Evolutionary conservation across 1,140 invertebrate species (phyloP).

Genomic region (Trichonephila inaurata): DNA sequence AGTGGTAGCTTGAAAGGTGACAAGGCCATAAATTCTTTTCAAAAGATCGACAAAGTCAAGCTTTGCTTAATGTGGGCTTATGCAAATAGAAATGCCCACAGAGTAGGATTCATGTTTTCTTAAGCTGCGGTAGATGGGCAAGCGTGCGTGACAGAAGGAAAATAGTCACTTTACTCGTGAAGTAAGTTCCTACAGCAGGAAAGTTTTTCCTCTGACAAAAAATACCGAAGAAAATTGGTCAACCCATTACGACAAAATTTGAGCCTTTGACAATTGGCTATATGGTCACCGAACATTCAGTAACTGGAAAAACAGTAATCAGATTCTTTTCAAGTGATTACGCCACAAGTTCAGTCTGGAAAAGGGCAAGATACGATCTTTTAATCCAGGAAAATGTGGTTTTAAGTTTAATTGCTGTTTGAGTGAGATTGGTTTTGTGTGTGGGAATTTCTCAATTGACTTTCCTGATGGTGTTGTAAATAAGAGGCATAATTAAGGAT

Average conservation of each 20-base stretch:
- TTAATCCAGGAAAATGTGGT: conserved; percentile 13
- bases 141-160: conserved; percentile 19
- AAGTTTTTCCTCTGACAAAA: conserved; percentile 15
- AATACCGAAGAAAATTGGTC: conserved; percentile 10
- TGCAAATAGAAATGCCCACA: conserved; percentile 34
- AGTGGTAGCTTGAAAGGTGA: background rate
- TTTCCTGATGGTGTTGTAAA: background rate
- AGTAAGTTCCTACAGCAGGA: background rate
- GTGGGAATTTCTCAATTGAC: background rate
- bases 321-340: background rate
- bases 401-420: background rate
- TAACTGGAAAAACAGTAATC: background rate
- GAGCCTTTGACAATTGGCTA: background rate
- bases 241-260: background rate
- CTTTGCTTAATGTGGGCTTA: conserved; percentile 55
- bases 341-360: background rate
- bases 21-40: conserved; percentile 24
- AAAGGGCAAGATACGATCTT: background rate
- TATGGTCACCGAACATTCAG: conserved; percentile 10
- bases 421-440: background rate
- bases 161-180: background rate
- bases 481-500: too few relatives aligned
- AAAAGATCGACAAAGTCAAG: conserved; percentile 15
- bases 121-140: background rate
- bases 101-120: background rate